phyloP scores from a whole-genome alignment of 1,140 invertebrate species.

The Euura saliciscinereae region DNA sequence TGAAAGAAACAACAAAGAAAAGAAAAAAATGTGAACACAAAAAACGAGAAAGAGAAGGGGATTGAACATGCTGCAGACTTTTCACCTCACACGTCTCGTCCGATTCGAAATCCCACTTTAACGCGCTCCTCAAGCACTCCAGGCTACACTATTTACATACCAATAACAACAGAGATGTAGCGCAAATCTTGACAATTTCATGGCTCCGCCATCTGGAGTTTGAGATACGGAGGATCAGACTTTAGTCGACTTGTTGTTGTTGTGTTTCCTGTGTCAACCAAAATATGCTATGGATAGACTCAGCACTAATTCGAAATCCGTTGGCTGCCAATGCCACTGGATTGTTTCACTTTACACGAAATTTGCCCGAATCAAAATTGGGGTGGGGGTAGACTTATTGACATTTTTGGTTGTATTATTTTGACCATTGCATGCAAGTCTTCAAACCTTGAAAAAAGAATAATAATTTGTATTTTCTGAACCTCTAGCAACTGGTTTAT shows the following conservation, averaged over 20 bases:
- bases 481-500: no score
- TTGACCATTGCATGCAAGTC: no score
- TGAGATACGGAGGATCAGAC: background rate
- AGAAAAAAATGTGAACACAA: background rate
- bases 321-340: background rate
- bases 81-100: background rate
- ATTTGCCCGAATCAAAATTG: no score
- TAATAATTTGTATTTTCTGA: no score
- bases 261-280: background rate
- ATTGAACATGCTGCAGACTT: background rate
- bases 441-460: no score
- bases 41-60: background rate
- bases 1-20: background rate
- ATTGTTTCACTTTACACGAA: no score
- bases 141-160: constrained; percentile 4
- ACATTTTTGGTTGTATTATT: no score
- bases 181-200: background rate
- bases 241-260: background rate
- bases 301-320: background rate
- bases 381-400: no score
- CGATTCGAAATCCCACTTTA: background rate
- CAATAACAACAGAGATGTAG: background rate
- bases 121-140: background rate
- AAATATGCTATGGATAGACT: background rate
- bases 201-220: background rate